Evolutionary conservation across 2,113 vertebrate species (phyloP), one percentile per base, ranked within the genome.

Genomic region (Seriola quinqueradiata): DNA sequence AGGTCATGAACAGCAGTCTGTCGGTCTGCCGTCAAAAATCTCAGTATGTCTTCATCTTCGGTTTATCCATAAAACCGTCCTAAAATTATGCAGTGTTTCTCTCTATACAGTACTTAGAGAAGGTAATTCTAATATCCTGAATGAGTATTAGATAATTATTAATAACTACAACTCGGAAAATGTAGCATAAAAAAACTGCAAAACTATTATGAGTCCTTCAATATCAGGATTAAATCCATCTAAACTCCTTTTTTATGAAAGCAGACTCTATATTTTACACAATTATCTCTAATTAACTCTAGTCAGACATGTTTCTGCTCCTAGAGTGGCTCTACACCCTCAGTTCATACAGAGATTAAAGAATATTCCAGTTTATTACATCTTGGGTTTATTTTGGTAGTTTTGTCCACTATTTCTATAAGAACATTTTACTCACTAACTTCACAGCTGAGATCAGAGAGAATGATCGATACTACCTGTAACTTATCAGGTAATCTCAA

Each of bases 61-160:
- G 25, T 61, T 71, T 28, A 23, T 7, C 34, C 1, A 3, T 3
- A 9, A 28, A 44, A 66, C 0, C 6, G 4, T 16, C 17, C 23
- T 64, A 68, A 48, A 65, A 38, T 34, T 0, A 48, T 60, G 12
- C 54, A 75, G 63, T 65, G 69, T 78, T 71, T 73, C 40, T 75
- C 17, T 68, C 28, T 9, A 46, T 81, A 88, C 80, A 87, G 83
- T 81, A 69, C 85, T 78, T 6, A 64, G 68, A 82, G 54, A 40
- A 59, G 19, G 52, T 38, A 14, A 50, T 46, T n/a, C 64, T 57
- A 67, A 77, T 8, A 74, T 76, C 77, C 83, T 79, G 61, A 76
- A 76, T 38, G 52, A 55, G 19, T 66, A 64, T 81, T 78, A 78
- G 21, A 80, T 13, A 58, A 68, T 32, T 64, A 72, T 73, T 64